Evolutionary conservation across 2,888 invertebrate genomes (phyloP), one percentile per base, ranked within the genome.

Genomic region (Limnephilus rhombicus): DNA sequence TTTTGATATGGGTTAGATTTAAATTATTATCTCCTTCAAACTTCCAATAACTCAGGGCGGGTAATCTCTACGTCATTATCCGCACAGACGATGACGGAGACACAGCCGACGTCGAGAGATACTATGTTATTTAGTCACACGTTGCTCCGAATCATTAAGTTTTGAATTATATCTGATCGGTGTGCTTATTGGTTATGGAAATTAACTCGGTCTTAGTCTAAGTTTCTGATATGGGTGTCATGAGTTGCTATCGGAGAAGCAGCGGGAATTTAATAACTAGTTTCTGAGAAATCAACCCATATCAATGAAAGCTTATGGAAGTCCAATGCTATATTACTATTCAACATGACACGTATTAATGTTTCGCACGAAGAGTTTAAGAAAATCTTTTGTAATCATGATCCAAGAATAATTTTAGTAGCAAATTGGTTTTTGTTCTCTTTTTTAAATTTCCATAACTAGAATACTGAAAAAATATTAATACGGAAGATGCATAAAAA

Each of bases 161-260:
- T 68, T 24, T 68, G 68, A 68, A 68, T 68, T n/a, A 68, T 68
- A 68, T 68, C 68, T 24, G 68, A 68, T 68, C 68, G 68, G 68
- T 68, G 68, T 68, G 68, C n/a, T 68, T 68, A 68, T 68, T 68
- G 68, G 68, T 68, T 68, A 68, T 68, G 68, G 68, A 68, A n/a
- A 68, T 68, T 68, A 68, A 68, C 68, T 68, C 24, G 68, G 68
- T 68, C 68, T 68, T n/a, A 68, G 68, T 68, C 24, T 68, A 68
- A 68, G 68, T 68, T 68, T 68, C 68, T 68, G 68, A 68, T 68
- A 68, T 68, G 68, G 68, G 68, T 68, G 68, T 68, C 24, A 68
- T n/a, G 68, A 68, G 68, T 68, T 68, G 68, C 68, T 68, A 68
- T 68, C 24, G 24, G 68, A 24, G 68, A 68, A 68, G 4, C 68